Percentiles rank a stretch among this genome's conserved stretches.
These are phyloP conservation scores for Pseudoips prasinana DNA, from an alignment of 2,888 invertebrate genomes.

Conservation along the genomic window DNA sequence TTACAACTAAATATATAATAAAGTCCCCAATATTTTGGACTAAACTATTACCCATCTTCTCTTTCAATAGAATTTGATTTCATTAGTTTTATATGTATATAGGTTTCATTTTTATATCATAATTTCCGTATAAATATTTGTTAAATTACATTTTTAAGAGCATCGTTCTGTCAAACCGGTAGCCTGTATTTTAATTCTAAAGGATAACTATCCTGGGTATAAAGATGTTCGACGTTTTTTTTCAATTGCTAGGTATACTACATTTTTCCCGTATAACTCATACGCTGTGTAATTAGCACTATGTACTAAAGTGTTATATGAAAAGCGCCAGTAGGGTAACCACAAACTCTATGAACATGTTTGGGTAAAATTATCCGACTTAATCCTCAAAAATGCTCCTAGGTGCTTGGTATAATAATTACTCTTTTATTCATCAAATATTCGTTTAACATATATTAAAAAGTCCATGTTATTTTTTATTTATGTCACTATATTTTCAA, in stretches of 20 bases:
- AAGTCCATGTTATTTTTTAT: background rate
- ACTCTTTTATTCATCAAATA: background rate
- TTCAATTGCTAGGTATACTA: background rate
- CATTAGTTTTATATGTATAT: background rate
- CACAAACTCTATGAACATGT: background rate
- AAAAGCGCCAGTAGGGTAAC: background rate
- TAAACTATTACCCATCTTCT: background rate
- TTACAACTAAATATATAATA: conserved; percentile 1
- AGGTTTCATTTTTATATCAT: background rate
- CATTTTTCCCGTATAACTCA: background rate
- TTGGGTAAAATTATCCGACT: too few species aligned
- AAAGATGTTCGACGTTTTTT: background rate
- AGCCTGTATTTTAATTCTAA: conserved; percentile 6
- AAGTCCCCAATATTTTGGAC: background rate
- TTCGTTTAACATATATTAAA: background rate
- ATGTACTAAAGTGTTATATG: conserved; percentile 2
- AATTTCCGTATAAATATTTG: background rate
- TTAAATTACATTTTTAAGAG: background rate
- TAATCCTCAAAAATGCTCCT: too few species aligned
- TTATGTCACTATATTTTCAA: background rate
- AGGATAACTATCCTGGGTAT: conserved; percentile 1
- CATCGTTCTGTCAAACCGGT: background rate
- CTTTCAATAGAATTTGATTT: too few species aligned
- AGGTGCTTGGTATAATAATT: background rate
- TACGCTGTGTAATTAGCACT: conserved; percentile 2